Base-by-base conservation (phyloP, 1,140 invertebrate genomes). In the Platyscapa corneri region DNA sequence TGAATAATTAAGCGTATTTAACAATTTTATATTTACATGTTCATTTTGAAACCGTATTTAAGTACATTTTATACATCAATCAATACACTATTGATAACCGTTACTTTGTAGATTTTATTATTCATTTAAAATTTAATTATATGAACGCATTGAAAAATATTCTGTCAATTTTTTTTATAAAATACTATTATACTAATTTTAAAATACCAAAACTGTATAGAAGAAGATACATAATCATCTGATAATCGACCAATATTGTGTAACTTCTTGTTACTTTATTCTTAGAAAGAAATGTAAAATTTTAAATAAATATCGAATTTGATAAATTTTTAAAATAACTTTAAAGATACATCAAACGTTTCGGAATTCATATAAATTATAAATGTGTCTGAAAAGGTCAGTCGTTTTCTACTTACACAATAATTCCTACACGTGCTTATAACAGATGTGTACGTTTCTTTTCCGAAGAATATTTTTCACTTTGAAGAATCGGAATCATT, bases 1-100 rank as follows among this genome's bases (percentile, higher is more conserved):
- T 37, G 67, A 72, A 56, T 82, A 72, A 72, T 30, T 49, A 82
- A n/a, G 18, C 42, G n/a, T 60, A 60, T 60, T 60, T 12, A 53
- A 53, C 49, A 53, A 53, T 53, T 20, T 53, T 53, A 53, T 7
- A 53, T 53, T 14, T 16, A 53, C 10, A 18, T 16, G 16, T 20
- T 18, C 12, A 46, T 7, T 46, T 46, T 46, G 42, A 46, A n/a
- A n/a, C n/a, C n/a, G n/a, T n/a, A n/a, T n/a, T n/a, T n/a, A n/a
- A n/a, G n/a, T n/a, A n/a, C n/a, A n/a, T n/a, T n/a, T n/a, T n/a
- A n/a, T n/a, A n/a, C n/a, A n/a, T n/a, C n/a, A n/a, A n/a, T n/a
- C n/a, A n/a, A n/a, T n/a, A n/a, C n/a, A n/a, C n/a, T n/a, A n/a
- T n/a, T n/a, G n/a, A n/a, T n/a, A n/a, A n/a, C n/a, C n/a, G n/a